Base-by-base conservation (phyloP, 2,113 vertebrate genomes). In the Etheostoma cragini region DNA sequence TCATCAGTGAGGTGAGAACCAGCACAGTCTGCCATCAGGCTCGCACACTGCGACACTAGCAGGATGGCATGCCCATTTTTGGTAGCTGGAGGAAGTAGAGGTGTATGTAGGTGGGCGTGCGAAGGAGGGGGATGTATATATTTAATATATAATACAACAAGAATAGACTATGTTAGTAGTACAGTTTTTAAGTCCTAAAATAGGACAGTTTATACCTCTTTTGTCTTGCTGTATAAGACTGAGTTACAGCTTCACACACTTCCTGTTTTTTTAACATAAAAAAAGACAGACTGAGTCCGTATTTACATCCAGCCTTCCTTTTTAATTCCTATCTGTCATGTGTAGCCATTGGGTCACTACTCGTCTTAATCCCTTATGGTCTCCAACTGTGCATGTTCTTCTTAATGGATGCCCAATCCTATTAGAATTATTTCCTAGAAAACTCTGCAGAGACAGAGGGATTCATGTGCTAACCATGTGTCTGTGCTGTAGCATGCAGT, bases 51-150 rank as follows among this genome's bases (percentile, higher is more conserved):
- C 83, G 91, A 86, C 89, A 42, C n/a, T 24, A 67, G 65, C 83
- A 75, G 84, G 83, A 84, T 33, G 46, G 22, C 76, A 63, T 87
- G 89, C 66, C 94, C 91, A 92, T 92, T 3, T 93, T 81, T 92
- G 92, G 92, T 56, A n/a, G 19, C 13, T 2, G 76, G 80, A 90
- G 87, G 88, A 94, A 94, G 86, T 82, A 21, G 82, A 88, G 82
- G 83, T 81, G 78, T 83, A 63, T 8, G 21, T 11, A 22, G 30
- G 88, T 82, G 86, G 84, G 88, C 8, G 80, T 82, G 78, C 5
- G 21, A 71, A 47, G 81, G 77, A 45, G 72, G 72, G 6, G 57
- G 65, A 21, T 47, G 80, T 74, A 63, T 64, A 71, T 63, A n/a
- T 80, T 87, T 75, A 61, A 80, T 42, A 42, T 42, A 42, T 68